Base-by-base conservation (phyloP, 1,140 invertebrate genomes). In the Pemphigus obesinymphae region DNA sequence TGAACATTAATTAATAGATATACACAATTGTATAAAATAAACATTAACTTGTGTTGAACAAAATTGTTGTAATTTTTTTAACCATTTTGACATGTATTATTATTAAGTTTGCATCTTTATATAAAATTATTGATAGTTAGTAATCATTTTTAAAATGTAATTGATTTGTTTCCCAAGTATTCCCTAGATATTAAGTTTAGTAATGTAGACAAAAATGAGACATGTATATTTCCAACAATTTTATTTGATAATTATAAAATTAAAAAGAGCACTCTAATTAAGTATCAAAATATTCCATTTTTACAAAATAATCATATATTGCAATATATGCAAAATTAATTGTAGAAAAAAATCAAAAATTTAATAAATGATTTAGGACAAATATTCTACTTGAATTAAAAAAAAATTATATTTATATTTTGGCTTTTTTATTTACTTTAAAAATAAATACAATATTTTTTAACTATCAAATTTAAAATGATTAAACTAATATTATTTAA, bases 101-200 rank as follows among this genome's bases (percentile, higher is more conserved):
- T 73, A 73, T 73, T 73, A 72, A 72, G 70, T 73, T 73, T 73
- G 43, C 23, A 50, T 50, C 26, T 73, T 72, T 50, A 73, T 31
- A 73, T n/a, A 68, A 20, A 73, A 31, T 72, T 72, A 50, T 73
- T n/a, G n/a, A 50, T 73, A n/a, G 43, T 72, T 72, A 31, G 43
- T 45, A 17, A 26, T 45, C 26, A 29, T 72, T 43, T 45, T 29
- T 17, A 29, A 29, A 72, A 72, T 48, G 6, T 73, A 73, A 20
- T n/a, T 50, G 3, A 50, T 73, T 73, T 73, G 29, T 50, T 73
- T 73, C 1, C 17, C 15, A 73, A 34, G 11, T 73, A n/a, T n/a
- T n/a, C n/a, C n/a, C n/a, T n/a, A 50, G 45, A 48, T 34, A 31
- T 20, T 73, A 73, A 48, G 17, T 31, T 73, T 50, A 73, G 40